Base-by-base conservation (phyloP, 2,113 vertebrate genomes). In the Ascaphus truei region DNA sequence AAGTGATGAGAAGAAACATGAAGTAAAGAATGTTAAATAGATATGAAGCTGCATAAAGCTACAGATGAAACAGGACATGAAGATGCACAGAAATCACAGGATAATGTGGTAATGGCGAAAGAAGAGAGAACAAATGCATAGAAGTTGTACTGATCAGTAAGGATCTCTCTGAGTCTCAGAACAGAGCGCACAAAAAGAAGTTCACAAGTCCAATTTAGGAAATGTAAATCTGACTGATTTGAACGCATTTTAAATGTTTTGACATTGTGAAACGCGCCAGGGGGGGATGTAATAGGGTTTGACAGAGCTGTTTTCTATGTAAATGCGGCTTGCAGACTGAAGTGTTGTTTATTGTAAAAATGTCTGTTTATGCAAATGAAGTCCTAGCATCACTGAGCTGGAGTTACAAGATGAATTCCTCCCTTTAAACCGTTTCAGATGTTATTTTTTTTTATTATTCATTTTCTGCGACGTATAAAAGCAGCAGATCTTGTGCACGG, bases 291-390 rank as follows among this genome's bases (percentile, higher is more conserved):
- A 90, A 89, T 84, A 88, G 79, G 83, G 76, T 90, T 86, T 88
- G 84, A 91, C 80, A 79, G 82, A 85, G 77, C 87, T 84, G 73
- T 77, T 89, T 85, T 87, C 76, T 83, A 87, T 89, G 85, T 86
- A 90, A 91, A 89, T 87, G 86, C 77, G 59, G 76, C 84, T 85
- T 85, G 83, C 84, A 83, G 80, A 58, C 81, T 84, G 80, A 73
- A 82, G 78, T 58, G 53, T 85, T 89, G 83, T 89, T 91, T 89
- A 84, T 81, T 86, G 83, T 82, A 79, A 86, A 79, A 85, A 81
- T 87, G 85, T 85, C 86, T 90, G 75, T 85, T 89, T 90, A 88
- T 88, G 88, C 84, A 89, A 86, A 88, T 86, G 57, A 68, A 62
- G 73, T 84, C 85, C 82, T 79, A 79, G 72, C 82, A 87, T 83